These are phyloP conservation scores for Lasioglossum calceatum DNA, from an alignment of 2,888 invertebrate genomes.

Conservation along the genomic window DNA sequence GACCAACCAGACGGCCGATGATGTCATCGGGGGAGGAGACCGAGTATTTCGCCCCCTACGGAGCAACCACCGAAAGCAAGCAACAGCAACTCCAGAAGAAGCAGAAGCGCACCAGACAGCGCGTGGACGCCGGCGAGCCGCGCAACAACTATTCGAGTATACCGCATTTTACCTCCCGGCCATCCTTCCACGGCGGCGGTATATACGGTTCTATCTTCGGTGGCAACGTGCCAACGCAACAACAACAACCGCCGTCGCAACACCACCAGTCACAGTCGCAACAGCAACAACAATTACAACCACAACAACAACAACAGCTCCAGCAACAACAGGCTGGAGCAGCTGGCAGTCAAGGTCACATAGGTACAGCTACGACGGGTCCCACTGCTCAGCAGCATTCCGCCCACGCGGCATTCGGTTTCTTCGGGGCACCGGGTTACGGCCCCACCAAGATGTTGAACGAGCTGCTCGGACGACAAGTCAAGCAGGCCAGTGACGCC, in stretches of 20 bases:
- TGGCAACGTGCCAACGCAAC: slow-evolving; percentile 86
- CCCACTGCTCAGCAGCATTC: slow-evolving; percentile 85
- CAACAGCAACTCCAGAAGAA: slow-evolving; percentile 92
- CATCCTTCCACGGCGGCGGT: slow-evolving; percentile 94
- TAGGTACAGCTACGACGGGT: slow-evolving; percentile 85
- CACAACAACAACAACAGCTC: slow-evolving; percentile 77
- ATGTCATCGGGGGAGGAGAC: slow-evolving; percentile 99
- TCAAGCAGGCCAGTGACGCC: slow-evolving; percentile 89
- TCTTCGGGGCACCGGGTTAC: slow-evolving; percentile 93
- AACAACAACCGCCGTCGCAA: slow-evolving; percentile 63
- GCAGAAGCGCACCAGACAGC: slow-evolving; percentile 97
- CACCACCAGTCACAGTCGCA: slow-evolving; percentile 75
- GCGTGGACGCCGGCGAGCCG: slow-evolving; percentile 98
- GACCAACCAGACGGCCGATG: slow-evolving; percentile 91
- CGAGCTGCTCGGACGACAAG: slow-evolving; percentile 93
- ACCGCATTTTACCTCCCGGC: slow-evolving; percentile 91
- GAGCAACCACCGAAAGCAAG: slow-evolving; percentile 88
- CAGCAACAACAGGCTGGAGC: slow-evolving; percentile 84
- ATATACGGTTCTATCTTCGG: slow-evolving; percentile 94
- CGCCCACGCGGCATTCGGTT: slow-evolving; percentile 89
- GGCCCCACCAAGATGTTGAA: slow-evolving; percentile 96
- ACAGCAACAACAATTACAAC: slow-evolving; percentile 64
- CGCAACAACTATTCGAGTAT: slow-evolving; percentile 96
- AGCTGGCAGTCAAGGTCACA: slow-evolving; percentile 80
- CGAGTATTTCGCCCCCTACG: slow-evolving; percentile 96